A percentile compares a stretch with the other conserved stretches of the same genome.
Conservation (phyloP, 2,888 invertebrate species). For the Mystacides longicornis region DNA sequence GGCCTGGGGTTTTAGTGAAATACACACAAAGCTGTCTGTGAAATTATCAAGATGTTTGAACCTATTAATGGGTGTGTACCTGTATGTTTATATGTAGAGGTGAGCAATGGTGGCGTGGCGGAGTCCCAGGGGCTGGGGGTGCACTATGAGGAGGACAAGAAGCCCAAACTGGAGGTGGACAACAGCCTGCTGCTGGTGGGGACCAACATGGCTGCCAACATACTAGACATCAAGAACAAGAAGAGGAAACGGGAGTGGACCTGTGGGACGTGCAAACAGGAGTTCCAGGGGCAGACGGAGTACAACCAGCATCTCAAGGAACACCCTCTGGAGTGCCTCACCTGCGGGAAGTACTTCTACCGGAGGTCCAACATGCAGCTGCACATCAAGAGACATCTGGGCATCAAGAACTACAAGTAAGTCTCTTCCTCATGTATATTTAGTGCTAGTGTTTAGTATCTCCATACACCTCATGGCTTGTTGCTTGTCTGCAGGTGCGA, state of each 20-base stretch:
- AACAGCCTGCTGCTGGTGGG: slow-evolving; percentile 28
- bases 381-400: slow-evolving; percentile 73
- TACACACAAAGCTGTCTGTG: too few species aligned
- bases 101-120: slow-evolving; percentile 28
- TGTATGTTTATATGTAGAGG: slow-evolving; percentile 4
- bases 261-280: slow-evolving; percentile 58
- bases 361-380: slow-evolving; percentile 65
- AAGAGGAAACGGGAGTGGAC: slow-evolving; percentile 20
- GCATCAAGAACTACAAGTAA: slow-evolving; percentile 62
- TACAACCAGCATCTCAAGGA: slow-evolving; percentile 68
- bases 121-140: slow-evolving; percentile 23
- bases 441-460: background rate
- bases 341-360: slow-evolving; percentile 74
- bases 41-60: too few species aligned
- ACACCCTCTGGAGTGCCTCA: slow-evolving; percentile 75
- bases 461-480: too few species aligned
- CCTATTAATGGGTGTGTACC: too few species aligned
- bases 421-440: slow-evolving; percentile 29
- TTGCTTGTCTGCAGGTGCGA: slow-evolving; percentile 54
- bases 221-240: slow-evolving; percentile 35
- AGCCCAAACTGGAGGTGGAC: slow-evolving; percentile 43
- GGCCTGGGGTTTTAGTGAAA: too few species aligned
- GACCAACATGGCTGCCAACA: background rate
- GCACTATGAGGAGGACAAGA: slow-evolving; percentile 30
- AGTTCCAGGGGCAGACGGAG: slow-evolving; percentile 58